These are phyloP conservation scores for Drosophila pachea DNA, from an alignment of 1,140 invertebrate species.

Conservation along the genomic window DNA sequence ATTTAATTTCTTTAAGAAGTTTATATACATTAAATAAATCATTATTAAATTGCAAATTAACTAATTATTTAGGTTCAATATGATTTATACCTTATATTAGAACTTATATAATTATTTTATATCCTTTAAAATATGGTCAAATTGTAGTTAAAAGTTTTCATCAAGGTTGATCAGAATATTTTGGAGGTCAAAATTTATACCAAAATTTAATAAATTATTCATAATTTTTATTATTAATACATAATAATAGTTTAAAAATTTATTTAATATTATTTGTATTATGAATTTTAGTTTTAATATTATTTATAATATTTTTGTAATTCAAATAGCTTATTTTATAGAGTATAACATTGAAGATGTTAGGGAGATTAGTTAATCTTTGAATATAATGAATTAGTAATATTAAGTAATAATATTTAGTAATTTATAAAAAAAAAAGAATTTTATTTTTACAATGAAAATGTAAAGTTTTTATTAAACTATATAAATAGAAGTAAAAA, in stretches of 20 bases:
- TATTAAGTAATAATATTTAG: too few species aligned
- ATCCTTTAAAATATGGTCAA: conserved; percentile 44
- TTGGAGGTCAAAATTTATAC: conserved; percentile 78
- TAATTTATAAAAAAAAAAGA: conserved; percentile 79
- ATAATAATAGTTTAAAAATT: conserved; percentile 80
- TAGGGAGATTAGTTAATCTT: conserved; percentile 79
- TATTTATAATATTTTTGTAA: conserved; percentile 78
- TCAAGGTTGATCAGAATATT: conserved; percentile 80
- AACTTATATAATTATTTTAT: conserved; percentile 61
- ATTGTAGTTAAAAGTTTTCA: conserved; percentile 77
- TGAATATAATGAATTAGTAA: conserved; percentile 59
- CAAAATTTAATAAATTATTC: conserved; percentile 54
- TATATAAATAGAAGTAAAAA: conserved; percentile 81
- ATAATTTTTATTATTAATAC: too few species aligned
- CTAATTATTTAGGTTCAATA: conserved; percentile 49
- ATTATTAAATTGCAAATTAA: background rate
- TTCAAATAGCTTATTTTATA: conserved; percentile 82
- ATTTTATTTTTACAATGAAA: conserved; percentile 81
- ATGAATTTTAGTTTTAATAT: conserved; percentile 78
- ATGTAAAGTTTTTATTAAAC: conserved; percentile 81
- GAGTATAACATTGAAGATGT: conserved; percentile 83
- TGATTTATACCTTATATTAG: conserved; percentile 79
- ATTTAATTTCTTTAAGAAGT: background rate
- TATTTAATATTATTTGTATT: conserved; percentile 79
- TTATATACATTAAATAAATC: background rate